Evolutionary conservation across 2,888 invertebrate species (phyloP).

Genomic region (Drosophila quinaria): DNA sequence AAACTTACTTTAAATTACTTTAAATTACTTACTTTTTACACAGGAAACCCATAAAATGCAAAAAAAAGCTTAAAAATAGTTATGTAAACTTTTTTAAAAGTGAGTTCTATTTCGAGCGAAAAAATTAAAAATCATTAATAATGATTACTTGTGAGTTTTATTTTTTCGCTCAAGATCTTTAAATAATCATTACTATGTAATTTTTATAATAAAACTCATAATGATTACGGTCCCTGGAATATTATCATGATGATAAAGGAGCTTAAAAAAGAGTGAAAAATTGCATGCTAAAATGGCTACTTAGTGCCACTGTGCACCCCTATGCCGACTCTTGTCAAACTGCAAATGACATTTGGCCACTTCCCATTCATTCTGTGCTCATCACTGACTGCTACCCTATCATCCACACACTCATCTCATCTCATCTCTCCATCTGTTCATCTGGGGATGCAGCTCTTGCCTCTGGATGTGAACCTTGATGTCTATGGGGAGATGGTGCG

Average conservation of each 20-base stretch:
- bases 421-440: conserved; percentile 9
- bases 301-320: conserved; percentile 18
- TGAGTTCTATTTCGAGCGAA: too few species aligned
- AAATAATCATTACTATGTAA: too few species aligned
- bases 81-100: too few species aligned
- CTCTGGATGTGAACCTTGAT: conserved; percentile 29
- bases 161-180: too few species aligned
- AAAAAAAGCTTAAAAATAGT: too few species aligned
- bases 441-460: conserved; percentile 31
- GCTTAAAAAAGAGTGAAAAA: neutral
- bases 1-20: too few species aligned
- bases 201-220: too few species aligned
- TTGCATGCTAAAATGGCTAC: conserved; percentile 1
- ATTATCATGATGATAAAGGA: neutral
- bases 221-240: too few species aligned
- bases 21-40: too few species aligned
- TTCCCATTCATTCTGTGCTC: conserved; percentile 57
- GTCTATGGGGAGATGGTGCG: conserved; percentile 22
- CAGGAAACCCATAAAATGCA: too few species aligned
- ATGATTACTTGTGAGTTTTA: too few species aligned
- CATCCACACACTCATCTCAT: conserved; percentile 17
- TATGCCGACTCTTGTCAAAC: conserved; percentile 56
- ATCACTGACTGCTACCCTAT: conserved; percentile 8
- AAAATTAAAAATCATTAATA: too few species aligned
- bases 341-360: conserved; percentile 79